Evolutionary conservation across 2,113 vertebrate species (phyloP), one percentile per base, ranked within the genome.

Genomic region (Muntiacus reevesi): DNA sequence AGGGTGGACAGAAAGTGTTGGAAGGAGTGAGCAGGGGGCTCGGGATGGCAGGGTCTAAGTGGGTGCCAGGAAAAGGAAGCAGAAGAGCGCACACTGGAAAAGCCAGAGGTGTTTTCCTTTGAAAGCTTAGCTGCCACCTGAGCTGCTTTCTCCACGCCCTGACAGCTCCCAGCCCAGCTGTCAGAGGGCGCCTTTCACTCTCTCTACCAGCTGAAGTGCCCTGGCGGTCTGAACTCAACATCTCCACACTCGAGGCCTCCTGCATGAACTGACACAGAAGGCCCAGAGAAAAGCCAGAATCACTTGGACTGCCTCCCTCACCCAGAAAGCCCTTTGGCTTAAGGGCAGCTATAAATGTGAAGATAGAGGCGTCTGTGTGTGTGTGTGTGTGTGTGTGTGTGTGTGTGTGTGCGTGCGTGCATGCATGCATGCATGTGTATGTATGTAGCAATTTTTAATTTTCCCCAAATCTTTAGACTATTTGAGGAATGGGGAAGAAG

Each of bases 41-140:
- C 40, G 23, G 82, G 82, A 47, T 13, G 40, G 89, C 30, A 92
- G 59, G 8, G 7, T 86, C 86, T 93, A 91, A 97, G 97, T 89
- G 54, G 92, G 92, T 96, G 89, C 79, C 57, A 64, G 30, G 87
- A 79, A 96, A 78, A 95, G 74, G 57, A 91, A 94, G 54, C 90
- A 98, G 95, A 95, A 92, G 60, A 50, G 25, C 6, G 0, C 30
- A 12, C 57, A n/a, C 79, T 92, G 81, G 88, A 87, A 97, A 91
- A 97, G 89, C 57, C 67, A 59, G 89, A 96, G 57, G 36, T 57
- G 55, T 91, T 94, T 94, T 71, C n/a, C 55, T 93, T 87, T 62
- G 96, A 94, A 91, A 84, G 59, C 27, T 76, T 40, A 60, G 52
- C 96, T 94, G 89, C 89, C 57, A 23, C 52, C 27, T 5, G 25